phyloP scores from a whole-genome alignment of 1,140 invertebrate species.

The Diabrotica virgifera region DNA sequence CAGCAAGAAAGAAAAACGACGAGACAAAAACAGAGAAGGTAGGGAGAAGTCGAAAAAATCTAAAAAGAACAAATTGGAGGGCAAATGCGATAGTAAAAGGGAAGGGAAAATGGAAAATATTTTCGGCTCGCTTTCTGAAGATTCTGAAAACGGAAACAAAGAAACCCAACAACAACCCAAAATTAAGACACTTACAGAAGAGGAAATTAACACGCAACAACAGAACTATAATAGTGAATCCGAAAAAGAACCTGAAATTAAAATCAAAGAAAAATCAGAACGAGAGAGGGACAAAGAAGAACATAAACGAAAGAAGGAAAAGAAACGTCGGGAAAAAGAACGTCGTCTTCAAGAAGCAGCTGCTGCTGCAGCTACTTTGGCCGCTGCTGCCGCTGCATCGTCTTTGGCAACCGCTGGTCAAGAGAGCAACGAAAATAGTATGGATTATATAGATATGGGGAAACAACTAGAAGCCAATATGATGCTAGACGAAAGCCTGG shows the following conservation, averaged over 20 bases:
- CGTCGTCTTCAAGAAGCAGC: slow-evolving; percentile 42
- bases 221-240: slow-evolving; percentile 33
- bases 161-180: slow-evolving; percentile 20
- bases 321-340: slow-evolving; percentile 64
- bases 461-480: slow-evolving; percentile 76
- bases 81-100: slow-evolving; percentile 51
- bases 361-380: slow-evolving; percentile 33
- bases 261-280: slow-evolving; percentile 42
- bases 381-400: slow-evolving; percentile 37
- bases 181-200: slow-evolving; percentile 15
- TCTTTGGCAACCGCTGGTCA: slow-evolving; percentile 32
- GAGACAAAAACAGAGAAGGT: slow-evolving; percentile 66
- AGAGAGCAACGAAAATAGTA: slow-evolving; percentile 71
- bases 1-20: slow-evolving; percentile 69
- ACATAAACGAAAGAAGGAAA: slow-evolving; percentile 60
- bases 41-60: slow-evolving; percentile 61
- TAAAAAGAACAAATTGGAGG: slow-evolving; percentile 52
- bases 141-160: slow-evolving; percentile 47
- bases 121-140: slow-evolving; percentile 81
- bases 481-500: slow-evolving; percentile 54
- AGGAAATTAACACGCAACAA: slow-evolving; percentile 27
- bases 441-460: slow-evolving; percentile 75
- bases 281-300: slow-evolving; percentile 52
- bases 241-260: slow-evolving; percentile 34
- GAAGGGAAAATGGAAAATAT: slow-evolving; percentile 83